Base-by-base conservation (phyloP, 1,140 invertebrate genomes). In the Onthophagus taurus region DNA sequence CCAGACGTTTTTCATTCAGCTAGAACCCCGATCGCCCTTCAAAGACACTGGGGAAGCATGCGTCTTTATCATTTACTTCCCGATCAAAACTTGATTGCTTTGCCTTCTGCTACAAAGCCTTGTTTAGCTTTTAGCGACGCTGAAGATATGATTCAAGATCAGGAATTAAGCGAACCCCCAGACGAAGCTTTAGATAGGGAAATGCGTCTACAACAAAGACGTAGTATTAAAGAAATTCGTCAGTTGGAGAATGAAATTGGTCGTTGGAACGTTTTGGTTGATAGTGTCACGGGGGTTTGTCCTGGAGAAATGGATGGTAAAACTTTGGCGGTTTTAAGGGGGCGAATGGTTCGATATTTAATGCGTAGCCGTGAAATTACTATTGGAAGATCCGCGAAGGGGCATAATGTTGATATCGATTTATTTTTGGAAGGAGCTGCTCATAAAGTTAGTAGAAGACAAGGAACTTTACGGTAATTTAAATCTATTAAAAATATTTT, bases 361-460 rank as follows among this genome's bases (percentile, higher is more conserved):
- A 97, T 97, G 89, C 72, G 90, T 45, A 94, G 89, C n/a, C 75
- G 82, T 65, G 90, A 97, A 82, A 95, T 97, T 18, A 91, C 89
- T 1, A 78, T 97, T 26, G 94, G 94, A 13, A 76, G 94, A 44
- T 81, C 80, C 49, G 89, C 92, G 1, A 83, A 87, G 57, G 89
- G 94, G 58, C 83, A 89, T 47, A 76, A 71, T 26, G 90, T 98
- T 12, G 95, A 98, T 69, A 90, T 97, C 12, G 92, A 99, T 69
- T 70, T 99, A 14, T 81, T 83, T 1, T 68, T 97, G 4, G 95
- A 99, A 70, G 95, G 93, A 1, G 80, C 89, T 18, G 77, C 85
- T 0, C 79, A 79, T 53, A 90, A 90, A 70, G 80, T 93, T 18
- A 92, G 88, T 0, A 70, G 89, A 26, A 71, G 81, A 45, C 89